A percentile compares a stretch with the other conserved stretches of the same genome.
phyloP scores from a whole-genome alignment of 2,888 invertebrate genomes.

The Drosophila aldrichi region DNA sequence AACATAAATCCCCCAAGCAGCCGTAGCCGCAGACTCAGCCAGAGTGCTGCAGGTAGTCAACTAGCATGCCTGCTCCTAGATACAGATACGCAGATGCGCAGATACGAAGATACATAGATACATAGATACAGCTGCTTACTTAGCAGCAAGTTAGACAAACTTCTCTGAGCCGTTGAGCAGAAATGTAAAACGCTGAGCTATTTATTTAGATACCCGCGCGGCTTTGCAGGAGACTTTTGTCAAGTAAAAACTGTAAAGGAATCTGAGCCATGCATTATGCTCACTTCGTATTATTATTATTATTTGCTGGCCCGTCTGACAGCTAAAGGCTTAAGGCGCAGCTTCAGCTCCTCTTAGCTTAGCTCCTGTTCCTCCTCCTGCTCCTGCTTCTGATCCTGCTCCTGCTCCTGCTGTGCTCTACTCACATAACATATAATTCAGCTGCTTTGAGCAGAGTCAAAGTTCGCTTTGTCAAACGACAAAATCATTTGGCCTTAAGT shows the following conservation, averaged over 20 bases:
- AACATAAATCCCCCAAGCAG: conserved; percentile 74
- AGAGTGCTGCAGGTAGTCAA: conserved; percentile 33
- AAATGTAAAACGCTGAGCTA: conserved; percentile 70
- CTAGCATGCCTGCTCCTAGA: conserved; percentile 27
- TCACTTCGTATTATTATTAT: conserved; percentile 58
- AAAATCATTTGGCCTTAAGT: conserved; percentile 53
- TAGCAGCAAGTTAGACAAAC: conserved; percentile 60
- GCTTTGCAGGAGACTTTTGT: conserved; percentile 33
- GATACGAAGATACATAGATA: conserved; percentile 29
- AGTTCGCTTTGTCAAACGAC: conserved; percentile 53
- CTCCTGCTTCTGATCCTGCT: too few relatives aligned
- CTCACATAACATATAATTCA: conserved; percentile 45
- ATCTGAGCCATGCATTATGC: conserved; percentile 70
- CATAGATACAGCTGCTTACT: conserved; percentile 31
- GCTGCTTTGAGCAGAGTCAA: conserved; percentile 27
- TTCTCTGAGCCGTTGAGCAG: conserved; percentile 50
- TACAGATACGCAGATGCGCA: conserved; percentile 33
- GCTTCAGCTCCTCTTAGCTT: background rate
- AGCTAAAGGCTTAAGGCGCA: conserved; percentile 55
- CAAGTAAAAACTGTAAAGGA: conserved; percentile 53
- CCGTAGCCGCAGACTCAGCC: conserved; percentile 56
- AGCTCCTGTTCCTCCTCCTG: conserved; percentile 5
- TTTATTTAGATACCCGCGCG: conserved; percentile 69
- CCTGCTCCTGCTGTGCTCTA: conserved; percentile 15
- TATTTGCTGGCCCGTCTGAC: conserved; percentile 39